A percentile compares a stretch with the other conserved stretches of the same genome.
These are phyloP conservation scores for Pandemis cinnamomeana DNA, from an alignment of 2,888 invertebrate species.

Conservation along the genomic window DNA sequence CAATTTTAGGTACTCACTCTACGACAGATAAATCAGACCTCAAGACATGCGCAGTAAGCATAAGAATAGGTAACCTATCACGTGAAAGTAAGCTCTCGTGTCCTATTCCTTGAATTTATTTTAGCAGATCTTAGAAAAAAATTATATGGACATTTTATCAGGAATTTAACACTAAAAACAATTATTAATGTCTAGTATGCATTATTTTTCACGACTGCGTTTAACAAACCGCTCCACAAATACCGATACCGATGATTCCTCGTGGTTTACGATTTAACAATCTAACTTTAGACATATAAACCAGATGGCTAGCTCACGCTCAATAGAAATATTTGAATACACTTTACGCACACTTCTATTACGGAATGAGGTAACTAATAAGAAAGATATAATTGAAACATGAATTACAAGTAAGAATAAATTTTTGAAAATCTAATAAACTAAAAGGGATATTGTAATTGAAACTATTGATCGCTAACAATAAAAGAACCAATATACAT, in stretches of 20 bases:
- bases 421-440: background rate
- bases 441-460: background rate
- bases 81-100: constrained; percentile 46
- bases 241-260: constrained; percentile 72
- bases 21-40: constrained; percentile 55
- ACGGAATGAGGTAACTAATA: constrained; percentile 36
- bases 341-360: constrained; percentile 55
- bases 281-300: constrained; percentile 84
- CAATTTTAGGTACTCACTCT: constrained; percentile 48
- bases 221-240: constrained; percentile 63
- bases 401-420: background rate
- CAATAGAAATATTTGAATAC: constrained; percentile 73
- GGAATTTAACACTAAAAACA: background rate
- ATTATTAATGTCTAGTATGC: constrained; percentile 30
- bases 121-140: background rate
- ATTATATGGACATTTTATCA: background rate
- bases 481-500: constrained; percentile 21
- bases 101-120: constrained; percentile 12
- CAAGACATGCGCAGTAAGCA: constrained; percentile 73
- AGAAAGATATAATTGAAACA: constrained; percentile 12
- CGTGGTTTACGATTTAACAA: constrained; percentile 82
- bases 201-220: constrained; percentile 49
- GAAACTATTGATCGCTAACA: background rate
- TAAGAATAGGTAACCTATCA: constrained; percentile 55
- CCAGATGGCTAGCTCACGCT: constrained; percentile 82